Percentiles rank a stretch among this genome's conserved stretches.
Conservation (phyloP, 2,888 invertebrate genomes). For the Philhelius pedissequus region DNA sequence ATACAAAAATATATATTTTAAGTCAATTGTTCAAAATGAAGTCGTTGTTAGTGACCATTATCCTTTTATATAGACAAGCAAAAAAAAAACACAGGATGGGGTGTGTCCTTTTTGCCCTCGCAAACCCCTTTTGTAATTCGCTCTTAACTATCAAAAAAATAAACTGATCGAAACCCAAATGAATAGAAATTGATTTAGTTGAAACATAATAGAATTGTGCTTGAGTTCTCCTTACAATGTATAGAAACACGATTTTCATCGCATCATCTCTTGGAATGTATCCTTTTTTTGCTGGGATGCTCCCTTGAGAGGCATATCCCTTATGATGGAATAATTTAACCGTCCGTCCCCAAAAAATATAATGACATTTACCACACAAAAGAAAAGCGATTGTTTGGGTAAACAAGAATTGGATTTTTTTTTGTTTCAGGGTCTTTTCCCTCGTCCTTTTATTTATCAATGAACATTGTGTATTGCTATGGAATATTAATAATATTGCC, state of each 20-base stretch:
- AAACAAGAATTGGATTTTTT: constrained; percentile 33
- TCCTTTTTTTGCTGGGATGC: not conserved
- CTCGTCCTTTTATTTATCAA: constrained; percentile 22
- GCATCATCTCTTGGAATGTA: not conserved
- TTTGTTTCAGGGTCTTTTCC: not conserved
- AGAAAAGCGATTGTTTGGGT: constrained; percentile 56
- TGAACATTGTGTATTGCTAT: constrained; percentile 30
- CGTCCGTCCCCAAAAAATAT: constrained; percentile 59
- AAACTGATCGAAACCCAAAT: constrained; percentile 62
- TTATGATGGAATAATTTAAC: constrained; percentile 37
- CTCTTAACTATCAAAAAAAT: constrained; percentile 17
- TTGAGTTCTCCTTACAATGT: constrained; percentile 8
- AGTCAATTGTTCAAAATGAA: constrained; percentile 58
- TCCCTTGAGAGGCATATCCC: constrained; percentile 37
- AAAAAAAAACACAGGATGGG: too few relatives aligned
- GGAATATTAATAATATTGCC: constrained; percentile 51
- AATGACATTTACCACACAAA: constrained; percentile 55
- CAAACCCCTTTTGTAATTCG: constrained; percentile 29
- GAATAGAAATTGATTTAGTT: constrained; percentile 67
- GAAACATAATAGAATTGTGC: constrained; percentile 62
- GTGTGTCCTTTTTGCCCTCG: not conserved
- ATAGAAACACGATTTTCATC: not conserved
- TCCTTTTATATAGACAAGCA: constrained; percentile 35
- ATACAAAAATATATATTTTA: constrained; percentile 38
- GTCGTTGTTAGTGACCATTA: constrained; percentile 56